Conservation (phyloP, 2,113 vertebrate species). For the Lamprologus tigripictilis region DNA sequence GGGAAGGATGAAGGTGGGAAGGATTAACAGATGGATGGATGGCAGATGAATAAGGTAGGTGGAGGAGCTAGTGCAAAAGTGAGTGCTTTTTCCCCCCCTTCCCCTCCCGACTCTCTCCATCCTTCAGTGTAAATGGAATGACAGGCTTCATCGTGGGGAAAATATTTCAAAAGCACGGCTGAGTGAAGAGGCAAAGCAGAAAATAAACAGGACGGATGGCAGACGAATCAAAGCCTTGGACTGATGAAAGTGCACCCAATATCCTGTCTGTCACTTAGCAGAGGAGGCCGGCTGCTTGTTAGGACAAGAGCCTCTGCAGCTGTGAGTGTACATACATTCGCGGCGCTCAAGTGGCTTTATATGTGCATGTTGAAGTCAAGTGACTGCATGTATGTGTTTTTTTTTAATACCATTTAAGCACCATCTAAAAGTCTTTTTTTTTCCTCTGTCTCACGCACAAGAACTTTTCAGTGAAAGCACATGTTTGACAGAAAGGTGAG, state of each 20-base stretch:
- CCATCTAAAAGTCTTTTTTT: background rate
- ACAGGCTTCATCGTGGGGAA: background rate
- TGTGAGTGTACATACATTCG: background rate
- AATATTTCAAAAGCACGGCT: slow-evolving; percentile 12
- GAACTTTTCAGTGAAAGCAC: background rate
- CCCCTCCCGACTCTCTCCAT: background rate
- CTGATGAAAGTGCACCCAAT: slow-evolving; percentile 37
- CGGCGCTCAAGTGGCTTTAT: background rate
- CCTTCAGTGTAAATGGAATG: background rate
- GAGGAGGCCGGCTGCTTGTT: slow-evolving; percentile 27
- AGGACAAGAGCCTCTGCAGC: slow-evolving; percentile 17
- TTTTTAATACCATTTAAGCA: background rate
- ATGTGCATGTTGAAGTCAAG: background rate
- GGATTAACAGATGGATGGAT: slow-evolving; percentile 10
- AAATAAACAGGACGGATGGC: slow-evolving; percentile 19
- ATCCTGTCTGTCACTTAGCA: slow-evolving; percentile 41
- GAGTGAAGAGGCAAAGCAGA: slow-evolving; percentile 19
- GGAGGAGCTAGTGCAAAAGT: background rate
- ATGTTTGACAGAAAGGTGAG: background rate
- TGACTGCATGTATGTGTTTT: background rate
- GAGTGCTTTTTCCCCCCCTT: background rate
- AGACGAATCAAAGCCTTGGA: slow-evolving; percentile 29
- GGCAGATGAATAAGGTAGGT: background rate
- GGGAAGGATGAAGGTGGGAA: background rate
- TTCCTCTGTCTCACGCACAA: background rate